phyloP scores from a whole-genome alignment of 2,113 vertebrate genomes.

The Hypocryptadius cinnamomeus region DNA sequence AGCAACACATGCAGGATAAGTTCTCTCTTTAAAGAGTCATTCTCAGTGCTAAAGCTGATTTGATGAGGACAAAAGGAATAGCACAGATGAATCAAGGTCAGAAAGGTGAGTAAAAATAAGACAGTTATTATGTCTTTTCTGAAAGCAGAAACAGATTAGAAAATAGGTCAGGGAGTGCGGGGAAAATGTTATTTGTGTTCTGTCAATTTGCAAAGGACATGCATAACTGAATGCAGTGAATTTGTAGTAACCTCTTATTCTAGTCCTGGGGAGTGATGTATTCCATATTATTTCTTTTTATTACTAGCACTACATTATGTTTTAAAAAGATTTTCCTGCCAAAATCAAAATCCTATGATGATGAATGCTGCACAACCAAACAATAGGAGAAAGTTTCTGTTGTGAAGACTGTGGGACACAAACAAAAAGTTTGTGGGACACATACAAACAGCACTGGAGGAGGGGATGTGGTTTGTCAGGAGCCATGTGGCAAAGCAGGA shows the following conservation, averaged over 20 bases:
- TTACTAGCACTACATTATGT: neutral
- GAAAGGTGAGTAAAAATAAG: conserved; percentile 52
- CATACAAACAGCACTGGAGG: neutral
- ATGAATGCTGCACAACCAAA: neutral
- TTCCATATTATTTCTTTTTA: neutral
- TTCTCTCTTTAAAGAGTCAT: conserved; percentile 3
- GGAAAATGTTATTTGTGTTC: conserved; percentile 17
- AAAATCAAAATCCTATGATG: neutral
- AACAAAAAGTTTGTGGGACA: neutral
- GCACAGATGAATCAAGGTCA: conserved; percentile 45
- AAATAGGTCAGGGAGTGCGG: conserved; percentile 36
- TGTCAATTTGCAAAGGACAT: conserved; percentile 2
- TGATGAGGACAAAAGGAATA: conserved; percentile 35
- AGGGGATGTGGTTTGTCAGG: neutral
- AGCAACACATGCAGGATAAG: neutral
- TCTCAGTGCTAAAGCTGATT: conserved; percentile 1
- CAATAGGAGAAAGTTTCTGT: neutral
- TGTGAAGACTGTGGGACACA: neutral
- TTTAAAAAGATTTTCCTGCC: neutral
- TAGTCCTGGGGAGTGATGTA: neutral
- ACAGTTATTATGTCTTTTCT: conserved; percentile 40
- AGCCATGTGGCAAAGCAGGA: neutral
- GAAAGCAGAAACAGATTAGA: conserved; percentile 41
- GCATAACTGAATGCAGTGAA: neutral
- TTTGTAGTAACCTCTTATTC: neutral